Percentiles rank a stretch among this genome's conserved stretches.
These are phyloP conservation scores for Rhinolophus ferrumequinum DNA, from an alignment of 2,113 vertebrate species.

Conservation along the genomic window DNA sequence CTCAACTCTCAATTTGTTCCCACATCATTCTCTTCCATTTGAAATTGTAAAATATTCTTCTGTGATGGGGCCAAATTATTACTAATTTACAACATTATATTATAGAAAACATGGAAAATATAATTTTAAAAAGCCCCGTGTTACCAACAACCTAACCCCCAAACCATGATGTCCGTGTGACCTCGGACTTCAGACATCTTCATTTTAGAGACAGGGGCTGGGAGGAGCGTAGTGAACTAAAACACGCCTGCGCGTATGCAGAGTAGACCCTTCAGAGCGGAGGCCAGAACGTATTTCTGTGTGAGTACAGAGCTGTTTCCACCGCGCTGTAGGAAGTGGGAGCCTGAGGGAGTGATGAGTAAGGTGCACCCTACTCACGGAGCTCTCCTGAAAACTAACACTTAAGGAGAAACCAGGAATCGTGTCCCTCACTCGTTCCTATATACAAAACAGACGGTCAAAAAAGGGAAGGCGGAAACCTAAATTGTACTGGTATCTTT, in stretches of 20 bases:
- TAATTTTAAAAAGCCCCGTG: not conserved
- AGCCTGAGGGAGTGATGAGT: not conserved
- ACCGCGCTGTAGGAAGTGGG: rapidly evolving
- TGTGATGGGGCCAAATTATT: not conserved
- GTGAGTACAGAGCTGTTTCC: not conserved
- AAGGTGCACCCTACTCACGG: not conserved
- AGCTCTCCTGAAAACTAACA: not conserved
- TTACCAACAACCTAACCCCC: not conserved
- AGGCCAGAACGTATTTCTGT: too few relatives aligned
- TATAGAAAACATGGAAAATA: not conserved
- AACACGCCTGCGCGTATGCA: rapidly evolving
- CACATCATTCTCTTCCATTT: not conserved
- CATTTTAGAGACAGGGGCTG: rapidly evolving
- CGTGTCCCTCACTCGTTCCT: not conserved
- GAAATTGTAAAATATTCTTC: not conserved
- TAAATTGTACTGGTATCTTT: too few relatives aligned
- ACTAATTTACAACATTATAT: not conserved
- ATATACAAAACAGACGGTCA: not conserved
- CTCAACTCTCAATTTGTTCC: not conserved
- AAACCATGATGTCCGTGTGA: rapidly evolving
- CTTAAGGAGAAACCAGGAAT: not conserved
- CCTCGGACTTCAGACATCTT: not conserved
- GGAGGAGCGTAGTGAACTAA: rapidly evolving
- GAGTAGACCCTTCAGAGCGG: rapidly evolving
- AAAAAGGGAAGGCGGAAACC: not conserved